Evolutionary conservation across 1,140 invertebrate species (phyloP), one percentile per base, ranked within the genome.

Genomic region (Akabosia matsudoensis): DNA sequence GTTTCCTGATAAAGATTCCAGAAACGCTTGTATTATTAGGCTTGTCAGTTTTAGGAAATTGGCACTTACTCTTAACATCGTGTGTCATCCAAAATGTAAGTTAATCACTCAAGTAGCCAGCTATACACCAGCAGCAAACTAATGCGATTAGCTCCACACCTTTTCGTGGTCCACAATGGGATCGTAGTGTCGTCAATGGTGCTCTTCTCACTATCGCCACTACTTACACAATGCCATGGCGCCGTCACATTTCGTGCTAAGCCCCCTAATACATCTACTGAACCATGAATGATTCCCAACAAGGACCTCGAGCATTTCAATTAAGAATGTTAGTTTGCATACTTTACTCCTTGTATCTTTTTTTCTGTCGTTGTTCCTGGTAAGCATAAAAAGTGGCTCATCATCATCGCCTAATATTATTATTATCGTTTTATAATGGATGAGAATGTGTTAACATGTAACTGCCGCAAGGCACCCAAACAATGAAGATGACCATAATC

Each of bases 141-240:
- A 61, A 61, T n/a, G 14, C 24, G 54, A 61, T 61, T 61, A 16
- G 24, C 13, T 61, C 14, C 24, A 24, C 54, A 61, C 54, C 14
- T 13, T 51, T 61, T 7, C 24, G 14, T 14, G 54, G 54, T 61
- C 14, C 54, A 45, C 7, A 45, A 45, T 18, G 37, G 37, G 18
- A 45, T 45, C 7, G 18, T 45, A 61, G 7, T 61, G 54, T 14
- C 14, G 54, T 24, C 3, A 67, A 30, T 7, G 31, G 61, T 2
- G 61, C 22, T 30, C 61, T 67, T 24, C 28, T 67, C 61, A 67
- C 61, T 67, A 2, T 67, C 28, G 61, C n/a, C 28, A 67, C 61
- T 67, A 30, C 61, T 67, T 67, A 30, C 61, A 67, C 61, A 67
- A 67, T 67, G 61, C 28, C 61, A 67, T 67, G 61, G 61, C 28